phyloP scores from a whole-genome alignment of 2,888 invertebrate species.

The Ischnura elegans region DNA sequence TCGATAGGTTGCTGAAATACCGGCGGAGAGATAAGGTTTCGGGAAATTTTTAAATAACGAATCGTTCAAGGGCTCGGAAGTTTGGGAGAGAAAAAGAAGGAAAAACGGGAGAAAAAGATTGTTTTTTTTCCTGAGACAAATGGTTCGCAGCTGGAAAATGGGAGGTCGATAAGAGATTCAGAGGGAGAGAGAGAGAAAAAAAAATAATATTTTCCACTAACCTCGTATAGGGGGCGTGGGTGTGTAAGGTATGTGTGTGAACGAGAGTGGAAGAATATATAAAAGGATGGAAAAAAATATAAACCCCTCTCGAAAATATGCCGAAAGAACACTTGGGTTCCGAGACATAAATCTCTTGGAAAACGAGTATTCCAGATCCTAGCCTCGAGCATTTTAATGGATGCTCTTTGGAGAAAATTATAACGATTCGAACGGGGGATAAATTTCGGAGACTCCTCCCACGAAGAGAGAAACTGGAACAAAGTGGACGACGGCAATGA shows the following conservation, averaged over 20 bases:
- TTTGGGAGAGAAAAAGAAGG: background rate
- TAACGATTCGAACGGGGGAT: background rate
- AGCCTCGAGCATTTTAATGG: conserved; percentile 18
- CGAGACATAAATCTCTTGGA: conserved; percentile 1
- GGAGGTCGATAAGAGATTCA: conserved; percentile 6
- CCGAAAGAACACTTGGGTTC: conserved; percentile 21
- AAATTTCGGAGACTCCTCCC: conserved; percentile 8
- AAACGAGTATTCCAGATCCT: conserved; percentile 8
- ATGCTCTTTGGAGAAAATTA: conserved; percentile 24
- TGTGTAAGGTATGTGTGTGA: background rate
- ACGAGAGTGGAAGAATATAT: background rate
- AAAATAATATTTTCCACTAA: background rate
- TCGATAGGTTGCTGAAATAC: conserved; percentile 35
- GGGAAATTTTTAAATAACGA: conserved; percentile 23
- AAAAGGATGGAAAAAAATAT: background rate
- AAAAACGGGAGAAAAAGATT: background rate
- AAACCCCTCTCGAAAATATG: background rate
- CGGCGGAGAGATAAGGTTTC: background rate
- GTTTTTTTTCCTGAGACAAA: background rate
- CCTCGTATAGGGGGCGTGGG: background rate
- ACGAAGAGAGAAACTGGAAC: background rate
- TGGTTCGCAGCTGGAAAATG: background rate
- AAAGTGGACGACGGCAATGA: no score
- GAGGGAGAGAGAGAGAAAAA: background rate
- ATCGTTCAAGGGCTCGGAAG: background rate